Conservation (phyloP, 1,140 invertebrate genomes). For the Charaxes varanes region DNA sequence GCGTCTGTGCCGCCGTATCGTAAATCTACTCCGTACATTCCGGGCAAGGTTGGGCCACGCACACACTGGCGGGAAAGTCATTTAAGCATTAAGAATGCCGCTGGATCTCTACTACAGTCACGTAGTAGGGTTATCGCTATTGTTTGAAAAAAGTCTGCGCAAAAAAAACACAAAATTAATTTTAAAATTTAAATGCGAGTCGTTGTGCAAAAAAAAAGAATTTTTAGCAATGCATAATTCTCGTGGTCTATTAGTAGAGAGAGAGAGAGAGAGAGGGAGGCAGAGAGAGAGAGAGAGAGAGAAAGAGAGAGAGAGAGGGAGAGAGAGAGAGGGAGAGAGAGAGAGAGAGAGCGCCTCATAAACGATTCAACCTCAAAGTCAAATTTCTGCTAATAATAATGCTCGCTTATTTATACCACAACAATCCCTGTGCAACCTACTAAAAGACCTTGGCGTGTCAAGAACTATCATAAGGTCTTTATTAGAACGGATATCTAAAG, state of each 20-base stretch:
- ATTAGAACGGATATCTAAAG: too few species aligned
- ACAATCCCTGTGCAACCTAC: too few species aligned
- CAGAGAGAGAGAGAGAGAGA: too few species aligned
- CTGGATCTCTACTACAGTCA: constrained; percentile 11
- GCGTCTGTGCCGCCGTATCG: constrained; percentile 18
- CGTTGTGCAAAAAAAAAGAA: not conserved
- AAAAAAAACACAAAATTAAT: not conserved
- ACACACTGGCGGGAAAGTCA: constrained; percentile 26
- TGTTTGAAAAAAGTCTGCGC: not conserved
- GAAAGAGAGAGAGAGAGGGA: too few species aligned
- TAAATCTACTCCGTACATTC: constrained; percentile 28
- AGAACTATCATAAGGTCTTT: too few species aligned
- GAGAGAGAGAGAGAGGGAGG: too few species aligned
- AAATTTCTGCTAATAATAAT: constrained; percentile 30
- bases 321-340: too few species aligned
- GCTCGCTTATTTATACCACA: constrained; percentile 30
- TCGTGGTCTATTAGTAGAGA: too few species aligned
- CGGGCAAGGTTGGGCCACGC: constrained; percentile 21
- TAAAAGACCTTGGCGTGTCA: too few species aligned
- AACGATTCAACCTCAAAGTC: too few species aligned
- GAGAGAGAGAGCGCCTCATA: too few species aligned
- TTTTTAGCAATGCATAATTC: too few species aligned
- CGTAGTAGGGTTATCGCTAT: constrained; percentile 16
- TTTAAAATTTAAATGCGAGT: not conserved
- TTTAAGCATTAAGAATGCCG: constrained; percentile 34